A percentile compares a stretch with the other conserved stretches of the same genome.
phyloP scores from a whole-genome alignment of 2,888 invertebrate genomes.

The Caenorhabditis sinica region DNA sequence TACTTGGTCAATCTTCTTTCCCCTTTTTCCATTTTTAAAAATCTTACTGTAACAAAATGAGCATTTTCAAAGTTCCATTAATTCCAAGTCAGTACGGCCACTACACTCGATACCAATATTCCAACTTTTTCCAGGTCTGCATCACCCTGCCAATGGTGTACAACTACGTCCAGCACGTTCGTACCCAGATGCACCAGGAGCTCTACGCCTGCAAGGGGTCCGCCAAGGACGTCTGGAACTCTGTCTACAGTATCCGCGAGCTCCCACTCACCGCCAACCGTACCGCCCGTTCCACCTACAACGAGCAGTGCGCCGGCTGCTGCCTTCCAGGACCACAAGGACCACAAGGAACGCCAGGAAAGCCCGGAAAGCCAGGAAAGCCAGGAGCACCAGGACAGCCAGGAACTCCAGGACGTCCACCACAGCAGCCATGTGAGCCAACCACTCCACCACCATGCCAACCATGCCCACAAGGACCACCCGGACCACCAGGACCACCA shows the following conservation, averaged over 20 bases:
- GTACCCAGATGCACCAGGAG: conserved; percentile 77
- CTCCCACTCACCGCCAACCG: conserved; percentile 75
- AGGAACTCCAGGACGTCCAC: conserved; percentile 78
- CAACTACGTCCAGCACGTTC: conserved; percentile 79
- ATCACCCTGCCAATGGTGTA: conserved; percentile 79
- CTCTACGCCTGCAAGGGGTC: conserved; percentile 76
- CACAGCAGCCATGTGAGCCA: conserved; percentile 77
- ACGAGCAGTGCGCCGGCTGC: conserved; percentile 78
- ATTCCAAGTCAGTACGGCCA: not conserved
- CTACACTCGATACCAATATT: not conserved
- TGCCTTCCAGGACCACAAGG: conserved; percentile 79
- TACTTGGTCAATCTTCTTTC: too few relatives aligned
- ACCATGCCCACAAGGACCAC: conserved; percentile 78
- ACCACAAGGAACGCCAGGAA: conserved; percentile 75
- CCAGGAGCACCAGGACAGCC: conserved; percentile 78
- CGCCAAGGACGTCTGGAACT: conserved; percentile 77
- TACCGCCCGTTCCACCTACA: conserved; percentile 74
- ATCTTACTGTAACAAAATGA: too few relatives aligned
- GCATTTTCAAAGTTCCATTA: not conserved
- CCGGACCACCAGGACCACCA: conserved; percentile 78
- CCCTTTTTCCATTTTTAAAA: too few relatives aligned
- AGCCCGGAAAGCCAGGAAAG: conserved; percentile 78
- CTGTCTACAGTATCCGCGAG: conserved; percentile 76
- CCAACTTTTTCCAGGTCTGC: conserved; percentile 64
- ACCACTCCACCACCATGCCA: conserved; percentile 78